A percentile compares a stretch with the other conserved stretches of the same genome.
Conservation (phyloP, 2,113 vertebrate genomes). For the Cathartes aura region DNA sequence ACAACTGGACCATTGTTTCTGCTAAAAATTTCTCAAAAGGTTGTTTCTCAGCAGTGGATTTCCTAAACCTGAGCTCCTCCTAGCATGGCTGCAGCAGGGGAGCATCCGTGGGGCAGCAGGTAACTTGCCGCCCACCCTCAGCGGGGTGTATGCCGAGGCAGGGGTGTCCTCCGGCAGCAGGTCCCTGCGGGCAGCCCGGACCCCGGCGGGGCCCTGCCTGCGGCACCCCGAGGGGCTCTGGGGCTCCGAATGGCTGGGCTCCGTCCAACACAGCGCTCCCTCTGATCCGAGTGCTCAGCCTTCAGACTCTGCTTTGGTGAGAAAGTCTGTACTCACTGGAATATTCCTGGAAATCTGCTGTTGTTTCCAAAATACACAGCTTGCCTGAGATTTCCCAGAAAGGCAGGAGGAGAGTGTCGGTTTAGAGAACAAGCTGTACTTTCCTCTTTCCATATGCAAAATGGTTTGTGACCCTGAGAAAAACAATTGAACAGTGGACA, state of each 20-base stretch:
- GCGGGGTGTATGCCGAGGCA: not conserved
- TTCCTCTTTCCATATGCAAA: not conserved
- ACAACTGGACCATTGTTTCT: not conserved
- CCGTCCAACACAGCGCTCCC: not conserved
- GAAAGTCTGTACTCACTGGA: not conserved
- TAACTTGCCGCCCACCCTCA: accelerated
- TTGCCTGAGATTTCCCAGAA: not conserved
- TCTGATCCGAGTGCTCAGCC: not conserved
- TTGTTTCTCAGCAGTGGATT: not conserved
- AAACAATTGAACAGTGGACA: not conserved
- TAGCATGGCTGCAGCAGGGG: too few species aligned
- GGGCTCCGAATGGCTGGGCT: not conserved
- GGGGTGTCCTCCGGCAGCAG: accelerated
- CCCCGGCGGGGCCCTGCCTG: accelerated
- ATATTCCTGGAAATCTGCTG: not conserved
- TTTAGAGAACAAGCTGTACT: not conserved
- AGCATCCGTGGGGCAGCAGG: accelerated
- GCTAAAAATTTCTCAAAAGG: not conserved
- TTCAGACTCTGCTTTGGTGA: not conserved
- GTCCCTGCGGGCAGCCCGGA: not conserved
- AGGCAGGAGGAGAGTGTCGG: not conserved
- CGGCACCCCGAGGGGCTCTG: accelerated
- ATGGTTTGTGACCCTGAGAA: not conserved
- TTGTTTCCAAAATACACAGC: not conserved
- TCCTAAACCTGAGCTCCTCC: not conserved